These are phyloP conservation scores for Melanotaenia parkinsoni DNA, from an alignment of 2,797 vertebrate species.

Conservation along the genomic window DNA sequence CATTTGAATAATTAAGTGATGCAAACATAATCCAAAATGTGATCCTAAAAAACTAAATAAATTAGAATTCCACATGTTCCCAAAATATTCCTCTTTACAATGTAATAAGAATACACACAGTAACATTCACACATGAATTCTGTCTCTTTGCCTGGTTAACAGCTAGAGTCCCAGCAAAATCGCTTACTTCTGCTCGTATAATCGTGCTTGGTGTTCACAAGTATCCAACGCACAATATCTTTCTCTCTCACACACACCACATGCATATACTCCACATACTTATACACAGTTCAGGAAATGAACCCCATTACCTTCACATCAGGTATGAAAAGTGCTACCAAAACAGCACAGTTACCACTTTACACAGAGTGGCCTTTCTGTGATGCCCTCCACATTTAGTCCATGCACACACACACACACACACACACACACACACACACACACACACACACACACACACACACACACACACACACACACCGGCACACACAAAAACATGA, in stretches of 20 bases:
- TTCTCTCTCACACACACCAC: not conserved
- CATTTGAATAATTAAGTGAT: not conserved
- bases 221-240: not conserved
- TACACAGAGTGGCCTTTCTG: slow-evolving; percentile 70
- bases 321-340: slow-evolving; percentile 56
- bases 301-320: slow-evolving; percentile 66
- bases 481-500: slow-evolving; percentile 23
- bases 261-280: slow-evolving; percentile 4
- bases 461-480: slow-evolving; percentile 18
- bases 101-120: not conserved
- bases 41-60: not conserved
- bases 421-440: slow-evolving; percentile 20
- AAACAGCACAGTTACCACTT: slow-evolving; percentile 51
- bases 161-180: not conserved
- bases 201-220: slow-evolving; percentile 20
- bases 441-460: slow-evolving; percentile 18
- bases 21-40: not conserved
- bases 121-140: not conserved
- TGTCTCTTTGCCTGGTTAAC: not conserved
- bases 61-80: not conserved
- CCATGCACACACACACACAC: slow-evolving; percentile 24
- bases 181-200: slow-evolving; percentile 1
- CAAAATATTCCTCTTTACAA: not conserved
- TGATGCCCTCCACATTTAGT: slow-evolving; percentile 34
- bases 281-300: slow-evolving; percentile 59